Percentiles rank a stretch among this genome's conserved stretches.
phyloP scores from a whole-genome alignment of 2,797 vertebrate species.

The Dromococcyx pavoninus region DNA sequence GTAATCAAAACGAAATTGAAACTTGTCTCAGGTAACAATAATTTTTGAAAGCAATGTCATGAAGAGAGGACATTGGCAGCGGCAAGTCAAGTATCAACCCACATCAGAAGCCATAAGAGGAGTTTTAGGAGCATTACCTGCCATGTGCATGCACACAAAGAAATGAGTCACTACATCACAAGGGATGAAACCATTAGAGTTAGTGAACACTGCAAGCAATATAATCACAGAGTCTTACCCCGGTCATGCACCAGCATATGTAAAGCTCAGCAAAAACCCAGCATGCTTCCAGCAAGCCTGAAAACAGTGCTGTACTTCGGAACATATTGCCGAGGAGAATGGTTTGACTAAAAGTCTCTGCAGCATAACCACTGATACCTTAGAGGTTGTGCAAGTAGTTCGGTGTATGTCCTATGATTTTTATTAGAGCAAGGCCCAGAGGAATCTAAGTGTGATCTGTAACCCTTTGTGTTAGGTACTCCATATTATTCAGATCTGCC shows the following conservation, averaged over 20 bases:
- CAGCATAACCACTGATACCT: neutral
- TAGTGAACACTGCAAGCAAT: neutral
- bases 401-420: neutral
- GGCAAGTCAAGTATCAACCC: neutral
- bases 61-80: neutral
- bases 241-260: neutral
- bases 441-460: neutral
- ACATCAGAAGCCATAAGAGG: neutral
- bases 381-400: neutral
- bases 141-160: neutral
- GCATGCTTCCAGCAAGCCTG: neutral
- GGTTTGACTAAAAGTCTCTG: neutral
- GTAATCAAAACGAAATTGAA: neutral
- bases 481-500: neutral
- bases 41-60: neutral
- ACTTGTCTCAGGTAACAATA: neutral
- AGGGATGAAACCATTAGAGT: neutral
- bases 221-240: neutral
- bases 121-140: neutral
- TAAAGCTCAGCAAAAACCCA: neutral
- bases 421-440: neutral
- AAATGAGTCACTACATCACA: neutral
- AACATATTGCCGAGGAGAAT: neutral
- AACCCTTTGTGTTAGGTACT: neutral
- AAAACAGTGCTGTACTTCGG: neutral